These are phyloP conservation scores for Archivesica marissinica DNA, from an alignment of 1,140 invertebrate genomes.

Conservation along the genomic window DNA sequence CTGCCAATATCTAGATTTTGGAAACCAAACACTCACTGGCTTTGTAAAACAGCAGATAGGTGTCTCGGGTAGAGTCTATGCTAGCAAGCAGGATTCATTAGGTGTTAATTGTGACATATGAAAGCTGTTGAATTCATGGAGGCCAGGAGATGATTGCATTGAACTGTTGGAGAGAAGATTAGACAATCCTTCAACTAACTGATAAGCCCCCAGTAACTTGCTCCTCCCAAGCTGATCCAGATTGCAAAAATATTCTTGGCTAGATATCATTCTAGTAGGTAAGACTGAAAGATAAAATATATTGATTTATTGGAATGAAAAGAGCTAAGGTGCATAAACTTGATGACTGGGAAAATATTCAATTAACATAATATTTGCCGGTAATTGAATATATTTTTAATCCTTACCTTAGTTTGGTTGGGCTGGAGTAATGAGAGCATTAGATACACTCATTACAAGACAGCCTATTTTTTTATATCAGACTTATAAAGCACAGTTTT, in stretches of 20 bases:
- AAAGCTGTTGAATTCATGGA: conserved; percentile 12
- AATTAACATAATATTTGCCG: not conserved
- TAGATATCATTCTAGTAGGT: not conserved
- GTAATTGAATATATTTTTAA: no score
- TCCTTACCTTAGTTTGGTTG: no score
- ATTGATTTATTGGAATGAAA: conserved; percentile 25
- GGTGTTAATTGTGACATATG: conserved; percentile 8
- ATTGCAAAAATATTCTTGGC: conserved; percentile 10
- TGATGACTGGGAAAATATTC: not conserved
- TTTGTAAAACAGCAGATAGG: no score
- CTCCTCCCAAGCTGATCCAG: conserved; percentile 23
- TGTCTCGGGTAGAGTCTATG: not conserved
- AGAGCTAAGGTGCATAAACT: not conserved
- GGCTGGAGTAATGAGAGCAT: no score
- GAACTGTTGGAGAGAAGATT: conserved; percentile 6
- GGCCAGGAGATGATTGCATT: not conserved
- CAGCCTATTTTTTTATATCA: no score
- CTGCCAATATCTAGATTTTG: no score
- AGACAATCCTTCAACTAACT: conserved; percentile 20
- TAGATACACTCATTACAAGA: no score
- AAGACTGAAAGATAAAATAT: conserved; percentile 20
- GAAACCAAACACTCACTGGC: no score
- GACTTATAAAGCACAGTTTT: no score
- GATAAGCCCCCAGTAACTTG: not conserved
- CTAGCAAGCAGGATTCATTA: conserved; percentile 14